A percentile compares a stretch with the other conserved stretches of the same genome.
These are phyloP conservation scores for Aphaenogaster ashmeadi DNA, from an alignment of 1,140 invertebrate genomes.

Conservation along the genomic window DNA sequence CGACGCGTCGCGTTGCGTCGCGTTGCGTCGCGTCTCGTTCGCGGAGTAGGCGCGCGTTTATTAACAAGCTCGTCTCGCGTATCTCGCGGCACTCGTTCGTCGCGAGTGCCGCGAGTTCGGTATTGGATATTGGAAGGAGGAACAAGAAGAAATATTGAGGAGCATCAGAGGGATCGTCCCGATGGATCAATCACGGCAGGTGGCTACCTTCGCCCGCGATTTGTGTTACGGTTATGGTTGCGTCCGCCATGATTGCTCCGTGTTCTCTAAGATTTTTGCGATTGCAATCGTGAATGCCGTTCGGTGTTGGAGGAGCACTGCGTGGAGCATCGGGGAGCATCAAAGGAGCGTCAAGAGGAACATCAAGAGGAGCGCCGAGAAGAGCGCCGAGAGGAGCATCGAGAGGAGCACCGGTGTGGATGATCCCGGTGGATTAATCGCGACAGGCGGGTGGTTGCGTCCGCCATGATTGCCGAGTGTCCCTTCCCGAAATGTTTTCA, in stretches of 20 bases:
- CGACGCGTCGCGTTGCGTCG: not conserved
- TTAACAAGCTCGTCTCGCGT: not conserved
- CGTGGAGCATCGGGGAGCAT: not conserved
- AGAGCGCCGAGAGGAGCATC: not conserved
- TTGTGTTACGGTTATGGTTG: too few species aligned
- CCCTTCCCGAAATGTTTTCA: too few species aligned
- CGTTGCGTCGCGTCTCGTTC: too few species aligned
- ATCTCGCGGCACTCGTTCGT: not conserved
- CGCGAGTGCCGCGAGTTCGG: not conserved
- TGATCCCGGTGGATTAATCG: not conserved
- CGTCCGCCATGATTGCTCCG: not conserved
- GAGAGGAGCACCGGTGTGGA: not conserved
- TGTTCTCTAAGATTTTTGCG: too few species aligned
- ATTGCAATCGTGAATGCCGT: too few species aligned
- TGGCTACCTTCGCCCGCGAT: not conserved
- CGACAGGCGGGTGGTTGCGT: not conserved
- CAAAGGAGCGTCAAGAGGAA: too few species aligned
- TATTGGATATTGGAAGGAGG: not conserved
- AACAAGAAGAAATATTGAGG: not conserved
- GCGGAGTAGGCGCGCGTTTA: not conserved
- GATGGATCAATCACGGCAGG: not conserved
- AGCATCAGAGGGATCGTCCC: not conserved
- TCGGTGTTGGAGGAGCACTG: not conserved
- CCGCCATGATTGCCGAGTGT: too few species aligned
- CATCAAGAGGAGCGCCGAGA: too few species aligned